Conservation (phyloP, 2,797 vertebrate species). For the Lithobates pipiens region DNA sequence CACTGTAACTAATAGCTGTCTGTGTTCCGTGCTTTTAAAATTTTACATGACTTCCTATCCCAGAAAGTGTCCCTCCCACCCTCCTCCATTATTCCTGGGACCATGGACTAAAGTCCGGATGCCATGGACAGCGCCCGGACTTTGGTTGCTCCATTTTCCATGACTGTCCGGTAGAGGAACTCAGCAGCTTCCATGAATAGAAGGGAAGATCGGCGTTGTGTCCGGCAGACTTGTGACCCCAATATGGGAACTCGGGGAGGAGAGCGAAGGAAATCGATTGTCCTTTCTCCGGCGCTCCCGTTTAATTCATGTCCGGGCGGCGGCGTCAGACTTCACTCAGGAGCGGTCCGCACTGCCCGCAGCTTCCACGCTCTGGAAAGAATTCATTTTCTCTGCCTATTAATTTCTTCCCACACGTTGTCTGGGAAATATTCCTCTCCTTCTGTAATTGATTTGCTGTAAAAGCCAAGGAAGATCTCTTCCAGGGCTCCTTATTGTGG, state of each 20-base stretch:
- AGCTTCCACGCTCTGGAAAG: constrained; percentile 28
- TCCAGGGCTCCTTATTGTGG: not conserved
- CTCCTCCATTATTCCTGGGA: no score
- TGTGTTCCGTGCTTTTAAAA: no score
- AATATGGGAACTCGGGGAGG: not conserved
- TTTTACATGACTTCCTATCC: no score
- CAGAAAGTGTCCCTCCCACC: no score
- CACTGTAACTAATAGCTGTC: no score
- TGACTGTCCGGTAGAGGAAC: no score
- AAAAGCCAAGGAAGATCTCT: not conserved
- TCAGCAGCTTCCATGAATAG: no score
- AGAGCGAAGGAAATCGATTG: not conserved
- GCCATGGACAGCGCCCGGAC: no score
- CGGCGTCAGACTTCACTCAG: constrained; percentile 4
- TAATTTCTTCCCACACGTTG: constrained; percentile 38
- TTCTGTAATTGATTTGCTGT: constrained; percentile 34
- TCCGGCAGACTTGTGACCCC: not conserved
- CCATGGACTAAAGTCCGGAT: no score
- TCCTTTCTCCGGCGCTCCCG: not conserved
- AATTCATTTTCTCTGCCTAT: constrained; percentile 46
- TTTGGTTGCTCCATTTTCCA: no score
- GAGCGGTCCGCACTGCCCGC: not conserved
- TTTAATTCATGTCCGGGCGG: constrained; percentile 1
- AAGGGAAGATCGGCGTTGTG: not conserved
- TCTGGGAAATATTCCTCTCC: constrained; percentile 8